Conservation (phyloP, 2,888 invertebrate species). For the Hetaerina titia region DNA sequence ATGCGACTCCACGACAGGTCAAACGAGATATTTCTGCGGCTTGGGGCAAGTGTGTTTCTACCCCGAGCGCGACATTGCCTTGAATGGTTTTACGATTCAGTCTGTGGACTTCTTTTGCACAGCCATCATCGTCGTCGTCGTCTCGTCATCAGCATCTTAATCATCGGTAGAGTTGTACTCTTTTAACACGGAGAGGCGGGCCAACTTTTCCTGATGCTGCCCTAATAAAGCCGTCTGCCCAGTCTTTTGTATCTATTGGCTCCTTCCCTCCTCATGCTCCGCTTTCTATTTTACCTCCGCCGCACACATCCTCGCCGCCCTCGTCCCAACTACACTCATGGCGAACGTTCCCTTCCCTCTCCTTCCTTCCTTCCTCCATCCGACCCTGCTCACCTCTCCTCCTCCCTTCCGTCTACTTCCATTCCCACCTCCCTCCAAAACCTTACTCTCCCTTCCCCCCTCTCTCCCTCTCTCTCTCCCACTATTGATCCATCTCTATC, state of each 20-base stretch:
- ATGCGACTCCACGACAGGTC: no score
- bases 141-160: neutral
- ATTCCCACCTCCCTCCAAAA: no score
- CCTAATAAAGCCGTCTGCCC: neutral
- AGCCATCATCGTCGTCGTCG: neutral
- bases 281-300: neutral
- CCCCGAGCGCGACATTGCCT: no score
- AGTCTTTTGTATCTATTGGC: neutral
- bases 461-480: conserved; percentile 35
- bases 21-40: no score
- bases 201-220: neutral
- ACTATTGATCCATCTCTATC: conserved; percentile 65
- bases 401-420: neutral
- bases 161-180: neutral
- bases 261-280: neutral
- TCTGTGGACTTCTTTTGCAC: no score
- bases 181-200: neutral
- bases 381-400: neutral
- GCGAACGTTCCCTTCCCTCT: neutral
- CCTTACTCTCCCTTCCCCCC: neutral
- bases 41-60: no score
- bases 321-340: neutral
- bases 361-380: neutral
- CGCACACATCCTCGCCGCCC: no score
- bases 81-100: no score